Base-by-base conservation (phyloP, 2,888 invertebrate species). In the Ectemnius lituratus region DNA sequence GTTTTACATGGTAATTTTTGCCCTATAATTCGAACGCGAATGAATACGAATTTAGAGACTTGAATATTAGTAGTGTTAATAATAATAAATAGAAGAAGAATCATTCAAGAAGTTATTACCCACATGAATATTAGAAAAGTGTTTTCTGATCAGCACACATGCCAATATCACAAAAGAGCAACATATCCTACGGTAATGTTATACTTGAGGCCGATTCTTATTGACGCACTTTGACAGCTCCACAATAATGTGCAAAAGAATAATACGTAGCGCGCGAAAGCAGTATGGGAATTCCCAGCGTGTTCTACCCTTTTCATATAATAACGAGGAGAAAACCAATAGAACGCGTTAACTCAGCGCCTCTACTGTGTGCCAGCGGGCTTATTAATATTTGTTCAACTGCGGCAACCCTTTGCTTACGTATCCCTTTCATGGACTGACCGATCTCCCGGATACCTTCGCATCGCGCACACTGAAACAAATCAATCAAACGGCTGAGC, bases 371-470 rank as follows among this genome's bases (percentile, higher is more conserved):
- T 69, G 60, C 14, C 67, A 6, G 23, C 16, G 57, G 37, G 61
- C 52, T 81, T 84, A 82, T 84, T 84, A 84, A 83, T 84, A 84
- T 84, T 84, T 84, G 79, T 62, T 78, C 72, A 70, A 52, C 37
- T 16, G 57, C 57, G 45, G 20, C 64, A 57, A 68, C 78, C 75
- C 78, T 74, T 73, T 73, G 20, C 47, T 20, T 11, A 11, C 45
- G 46, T 61, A 52, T 37, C 14, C 68, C 49, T 46, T 61, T 6
- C n/a, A 28, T 47, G 4, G 37, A 14, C 52, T 52, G 52, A 58
- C 27, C 58, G 14, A 20, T 57, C 20, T 20, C 58, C 14, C 58
- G 27, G 20, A 18, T 14, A 20, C 27, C 58, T 27, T 13, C 18
- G 20, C 58, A 27, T 58, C 58, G 16, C 52, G 13, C n/a, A n/a